These are phyloP conservation scores for Dicrurus megarhynchus DNA, from an alignment of 2,113 vertebrate species.

Conservation along the genomic window DNA sequence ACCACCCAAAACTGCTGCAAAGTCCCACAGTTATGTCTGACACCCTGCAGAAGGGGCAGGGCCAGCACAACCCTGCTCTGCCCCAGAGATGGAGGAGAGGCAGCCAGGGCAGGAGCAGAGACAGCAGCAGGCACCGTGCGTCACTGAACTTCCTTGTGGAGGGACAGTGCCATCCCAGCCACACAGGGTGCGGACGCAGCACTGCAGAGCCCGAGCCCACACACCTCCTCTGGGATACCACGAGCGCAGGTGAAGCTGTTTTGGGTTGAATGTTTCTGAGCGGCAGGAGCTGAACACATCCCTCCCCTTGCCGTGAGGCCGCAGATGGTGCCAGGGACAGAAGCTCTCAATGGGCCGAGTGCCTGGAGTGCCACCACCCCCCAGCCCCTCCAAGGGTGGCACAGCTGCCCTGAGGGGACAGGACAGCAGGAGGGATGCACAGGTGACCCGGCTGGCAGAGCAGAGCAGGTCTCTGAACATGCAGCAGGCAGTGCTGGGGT, in stretches of 20 bases:
- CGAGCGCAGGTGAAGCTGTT: not conserved
- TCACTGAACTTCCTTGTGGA: not conserved
- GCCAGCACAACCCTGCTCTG: not conserved
- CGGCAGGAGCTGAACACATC: not conserved
- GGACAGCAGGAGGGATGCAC: not conserved
- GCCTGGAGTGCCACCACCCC: not conserved
- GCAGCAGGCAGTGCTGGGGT: not conserved
- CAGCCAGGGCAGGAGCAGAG: not conserved
- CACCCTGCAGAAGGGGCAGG: not conserved
- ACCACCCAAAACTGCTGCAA: not conserved
- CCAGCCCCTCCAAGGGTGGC: not conserved
- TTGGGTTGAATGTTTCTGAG: not conserved
- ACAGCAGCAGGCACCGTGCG: not conserved
- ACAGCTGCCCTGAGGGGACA: not conserved
- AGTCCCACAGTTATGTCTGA: accelerated
- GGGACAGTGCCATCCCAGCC: not conserved
- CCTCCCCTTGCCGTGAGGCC: not conserved
- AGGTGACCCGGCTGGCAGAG: too few relatives aligned
- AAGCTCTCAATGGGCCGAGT: not conserved
- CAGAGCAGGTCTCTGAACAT: not conserved
- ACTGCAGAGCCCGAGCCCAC: not conserved
- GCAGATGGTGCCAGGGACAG: not conserved
- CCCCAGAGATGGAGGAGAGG: not conserved
- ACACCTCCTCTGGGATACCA: not conserved
- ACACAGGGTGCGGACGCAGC: not conserved